phyloP scores from a whole-genome alignment of 2,113 vertebrate species.

The Petrocephalus microphthalmus region DNA sequence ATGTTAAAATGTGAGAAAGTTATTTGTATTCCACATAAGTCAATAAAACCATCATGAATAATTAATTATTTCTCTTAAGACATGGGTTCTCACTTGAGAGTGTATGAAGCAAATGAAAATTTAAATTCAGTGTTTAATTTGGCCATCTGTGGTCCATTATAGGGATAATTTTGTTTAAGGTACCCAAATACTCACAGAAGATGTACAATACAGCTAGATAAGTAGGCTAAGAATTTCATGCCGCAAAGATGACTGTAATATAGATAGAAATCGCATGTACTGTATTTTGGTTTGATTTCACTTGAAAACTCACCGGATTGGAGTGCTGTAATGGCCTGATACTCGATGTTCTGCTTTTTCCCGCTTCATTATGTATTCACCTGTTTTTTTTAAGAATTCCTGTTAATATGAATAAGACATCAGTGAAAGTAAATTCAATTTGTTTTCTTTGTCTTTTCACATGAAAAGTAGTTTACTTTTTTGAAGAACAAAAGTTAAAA shows the following conservation, averaged over 20 bases:
- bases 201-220: not conserved
- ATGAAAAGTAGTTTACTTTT: not conserved
- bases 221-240: not conserved
- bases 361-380: not conserved
- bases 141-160: not conserved
- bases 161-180: not conserved
- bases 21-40: not conserved
- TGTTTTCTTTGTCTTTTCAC: not conserved
- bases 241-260: not conserved
- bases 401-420: not conserved
- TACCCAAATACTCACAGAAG: not conserved
- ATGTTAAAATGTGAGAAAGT: not conserved
- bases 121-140: not conserved
- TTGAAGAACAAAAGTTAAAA: not conserved
- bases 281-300: not conserved
- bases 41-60: not conserved
- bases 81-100: not conserved
- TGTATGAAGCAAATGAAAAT: not conserved
- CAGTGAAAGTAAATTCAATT: not conserved
- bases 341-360: not conserved
- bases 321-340: not conserved
- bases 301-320: not conserved
- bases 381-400: not conserved
- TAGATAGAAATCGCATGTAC: not conserved
- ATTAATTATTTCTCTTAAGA: not conserved